Base-by-base conservation (phyloP, 2,888 invertebrate species). In the Rhagium mordax region DNA sequence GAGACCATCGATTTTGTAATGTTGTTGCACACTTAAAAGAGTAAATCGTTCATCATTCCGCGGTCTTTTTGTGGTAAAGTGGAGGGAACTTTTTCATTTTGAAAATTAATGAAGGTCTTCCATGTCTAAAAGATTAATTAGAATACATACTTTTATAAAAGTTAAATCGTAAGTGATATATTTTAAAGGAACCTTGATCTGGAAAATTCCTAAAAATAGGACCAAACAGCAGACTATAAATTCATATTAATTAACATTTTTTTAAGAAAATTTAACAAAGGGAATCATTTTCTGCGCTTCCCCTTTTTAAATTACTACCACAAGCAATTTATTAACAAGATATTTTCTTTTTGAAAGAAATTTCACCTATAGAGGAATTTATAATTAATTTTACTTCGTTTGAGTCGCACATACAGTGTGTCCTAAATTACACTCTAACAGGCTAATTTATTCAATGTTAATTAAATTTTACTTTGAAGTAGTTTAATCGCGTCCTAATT, bases 111-210 rank as follows among this genome's bases (percentile, higher is more conserved):
- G 64, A 64, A 18, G 21, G 64, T 27, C 64, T 60, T 64, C 51
- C 49, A 64, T 20, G 64, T 29, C 64, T 27, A 64, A 64, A 51
- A 48, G 64, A 64, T 64, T 64, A 64, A 64, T 64, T 64, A 64
- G 51, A 51, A 27, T 27, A 49, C 21, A 64, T 20, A 49, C 49
- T 49, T 49, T 64, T 51, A 48, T 64, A 15, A 27, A 64, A 64
- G 64, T 21, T 29, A 27, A 49, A 16, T 27, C 21, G 18, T 13
- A n/a, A 41, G 60, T 27, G 29, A 10, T 49, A 24, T 27, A 15
- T 48, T 64, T 51, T 27, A 15, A 64, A 16, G n/a, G 29, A 57
- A 57, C 57, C 27, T 21, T 21, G 57, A 57, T 27, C 57, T 64
- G 49, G 64, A 49, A 49, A 27, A 49, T 49, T 27, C 47, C 4